Evolutionary conservation across 1,140 invertebrate genomes (phyloP).

Genomic region (Cryptotermes secundus): DNA sequence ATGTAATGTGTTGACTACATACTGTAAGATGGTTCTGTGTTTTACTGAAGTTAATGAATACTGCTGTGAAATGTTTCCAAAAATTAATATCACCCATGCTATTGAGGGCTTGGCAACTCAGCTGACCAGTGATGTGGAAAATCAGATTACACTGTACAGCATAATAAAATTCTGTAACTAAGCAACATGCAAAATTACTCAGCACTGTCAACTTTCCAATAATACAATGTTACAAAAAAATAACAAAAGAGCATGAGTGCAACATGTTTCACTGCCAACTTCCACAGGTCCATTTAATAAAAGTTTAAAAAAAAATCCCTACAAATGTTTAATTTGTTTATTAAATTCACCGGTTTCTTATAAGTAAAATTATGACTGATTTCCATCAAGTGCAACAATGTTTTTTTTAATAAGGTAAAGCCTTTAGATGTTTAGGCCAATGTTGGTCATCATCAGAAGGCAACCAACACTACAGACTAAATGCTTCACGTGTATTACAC

Average conservation of each 20-base stretch:
- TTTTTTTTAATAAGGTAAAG: too few species aligned
- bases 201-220: constrained; percentile 6
- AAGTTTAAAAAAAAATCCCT: background rate
- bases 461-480: too few species aligned
- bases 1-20: background rate
- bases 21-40: background rate
- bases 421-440: too few species aligned
- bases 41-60: background rate
- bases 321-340: background rate
- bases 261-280: background rate
- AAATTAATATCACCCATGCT: background rate
- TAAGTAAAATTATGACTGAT: too few species aligned
- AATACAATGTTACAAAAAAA: background rate
- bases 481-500: too few species aligned
- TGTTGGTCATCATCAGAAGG: too few species aligned
- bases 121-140: background rate
- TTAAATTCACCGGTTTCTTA: background rate
- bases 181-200: background rate
- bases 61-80: background rate
- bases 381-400: too few species aligned
- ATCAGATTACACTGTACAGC: background rate
- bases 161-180: background rate
- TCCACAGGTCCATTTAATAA: background rate
- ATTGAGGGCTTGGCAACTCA: background rate
- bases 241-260: background rate